Percentiles rank a stretch among this genome's conserved stretches.
Conservation (phyloP, 2,113 vertebrate genomes). For the Thalassarche chlororhynchos region DNA sequence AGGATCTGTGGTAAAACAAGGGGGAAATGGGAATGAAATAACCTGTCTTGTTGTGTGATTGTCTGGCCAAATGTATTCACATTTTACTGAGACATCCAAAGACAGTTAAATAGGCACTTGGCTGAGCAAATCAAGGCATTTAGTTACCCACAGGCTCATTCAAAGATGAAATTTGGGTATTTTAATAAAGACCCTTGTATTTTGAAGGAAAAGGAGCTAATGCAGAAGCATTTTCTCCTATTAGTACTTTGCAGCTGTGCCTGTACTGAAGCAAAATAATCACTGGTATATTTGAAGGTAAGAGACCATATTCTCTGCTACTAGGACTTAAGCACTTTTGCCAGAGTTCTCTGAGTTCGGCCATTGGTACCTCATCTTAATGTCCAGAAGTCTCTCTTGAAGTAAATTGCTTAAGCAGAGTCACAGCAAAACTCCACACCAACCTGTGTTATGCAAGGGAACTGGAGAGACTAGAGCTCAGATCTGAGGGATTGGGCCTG, state of each 20-base stretch:
- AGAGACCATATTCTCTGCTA: neutral
- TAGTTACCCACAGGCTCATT: neutral
- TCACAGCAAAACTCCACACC: neutral
- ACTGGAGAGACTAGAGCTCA: neutral
- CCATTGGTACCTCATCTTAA: neutral
- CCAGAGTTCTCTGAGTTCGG: neutral
- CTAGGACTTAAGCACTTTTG: neutral
- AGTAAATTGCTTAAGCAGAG: neutral
- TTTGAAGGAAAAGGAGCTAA: neutral
- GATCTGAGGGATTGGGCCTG: neutral
- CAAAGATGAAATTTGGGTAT: neutral
- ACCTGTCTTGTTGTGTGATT: neutral
- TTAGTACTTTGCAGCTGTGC: neutral
- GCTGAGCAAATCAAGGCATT: neutral
- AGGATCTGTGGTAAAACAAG: neutral
- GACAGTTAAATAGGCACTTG: neutral
- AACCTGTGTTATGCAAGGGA: rapidly evolving
- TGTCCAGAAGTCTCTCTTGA: neutral
- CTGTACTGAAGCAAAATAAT: neutral
- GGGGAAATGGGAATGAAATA: neutral
- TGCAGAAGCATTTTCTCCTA: neutral
- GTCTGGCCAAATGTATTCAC: neutral
- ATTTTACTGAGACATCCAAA: neutral
- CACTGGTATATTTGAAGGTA: neutral
- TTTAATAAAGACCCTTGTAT: neutral